Conservation (phyloP, 2,113 vertebrate species). For the Bucco capensis region DNA sequence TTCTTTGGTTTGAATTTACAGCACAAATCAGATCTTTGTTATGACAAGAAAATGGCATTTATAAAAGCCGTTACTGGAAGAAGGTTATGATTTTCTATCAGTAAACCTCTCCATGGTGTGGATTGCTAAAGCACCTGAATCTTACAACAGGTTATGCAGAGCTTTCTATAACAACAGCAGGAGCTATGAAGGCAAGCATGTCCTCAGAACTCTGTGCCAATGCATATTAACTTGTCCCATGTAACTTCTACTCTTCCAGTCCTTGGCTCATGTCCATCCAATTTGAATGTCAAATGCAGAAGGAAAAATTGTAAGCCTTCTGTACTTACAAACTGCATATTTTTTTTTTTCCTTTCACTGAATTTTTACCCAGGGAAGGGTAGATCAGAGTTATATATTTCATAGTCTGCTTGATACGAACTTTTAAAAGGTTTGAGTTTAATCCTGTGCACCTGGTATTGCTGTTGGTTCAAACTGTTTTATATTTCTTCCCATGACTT, state of each 20-base stretch:
- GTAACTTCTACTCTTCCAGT: slow-evolving; percentile 7
- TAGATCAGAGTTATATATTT: not conserved
- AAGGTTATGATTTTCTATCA: not conserved
- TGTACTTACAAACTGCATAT: not conserved
- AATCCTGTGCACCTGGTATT: slow-evolving; percentile 38
- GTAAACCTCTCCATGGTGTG: not conserved
- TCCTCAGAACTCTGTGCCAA: not conserved
- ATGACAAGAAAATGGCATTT: not conserved
- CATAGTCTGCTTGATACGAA: not conserved
- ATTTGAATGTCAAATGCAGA: slow-evolving; percentile 23
- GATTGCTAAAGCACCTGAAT: not conserved
- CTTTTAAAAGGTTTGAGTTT: slow-evolving; percentile 12
- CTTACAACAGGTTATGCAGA: not conserved
- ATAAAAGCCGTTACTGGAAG: not conserved
- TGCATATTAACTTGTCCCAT: slow-evolving; percentile 6
- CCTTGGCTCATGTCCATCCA: slow-evolving; percentile 8
- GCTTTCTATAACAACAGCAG: slow-evolving; percentile 18
- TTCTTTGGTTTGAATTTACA: not conserved
- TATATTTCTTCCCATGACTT: slow-evolving; percentile 29
- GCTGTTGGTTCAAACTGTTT: not conserved
- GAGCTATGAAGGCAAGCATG: not conserved
- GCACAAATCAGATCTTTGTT: not conserved
- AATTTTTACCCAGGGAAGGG: slow-evolving; percentile 14
- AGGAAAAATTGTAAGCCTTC: slow-evolving; percentile 21
- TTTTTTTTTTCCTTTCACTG: not conserved